Percentiles rank a stretch among this genome's conserved stretches.
phyloP scores from a whole-genome alignment of 35 echinoderm and acorn worm species.

The Stichopus chloronotus region DNA sequence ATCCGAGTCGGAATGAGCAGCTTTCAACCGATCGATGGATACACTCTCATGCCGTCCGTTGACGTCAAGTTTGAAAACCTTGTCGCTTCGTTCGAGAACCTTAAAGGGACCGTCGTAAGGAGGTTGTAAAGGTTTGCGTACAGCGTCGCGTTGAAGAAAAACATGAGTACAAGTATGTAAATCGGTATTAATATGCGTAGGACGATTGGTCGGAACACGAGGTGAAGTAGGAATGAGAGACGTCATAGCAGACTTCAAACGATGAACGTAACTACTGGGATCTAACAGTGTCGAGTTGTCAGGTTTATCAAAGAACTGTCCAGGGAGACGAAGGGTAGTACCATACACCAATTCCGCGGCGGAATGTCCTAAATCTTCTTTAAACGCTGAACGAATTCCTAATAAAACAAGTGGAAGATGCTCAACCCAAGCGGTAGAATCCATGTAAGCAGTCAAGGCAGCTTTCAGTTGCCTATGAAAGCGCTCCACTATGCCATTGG shows the following conservation, averaged over 20 bases:
- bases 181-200: neutral
- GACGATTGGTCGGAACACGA: neutral
- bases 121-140: conserved; percentile 40
- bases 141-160: conserved; percentile 7
- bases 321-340: conserved; percentile 64
- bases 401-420: neutral
- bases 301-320: conserved; percentile 40
- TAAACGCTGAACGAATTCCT: neutral
- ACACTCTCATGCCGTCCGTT: conserved; percentile 23
- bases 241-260: neutral
- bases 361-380: too few relatives aligned
- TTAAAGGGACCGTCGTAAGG: conserved; percentile 29
- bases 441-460: neutral
- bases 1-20: too few relatives aligned
- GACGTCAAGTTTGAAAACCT: conserved; percentile 36
- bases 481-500: neutral
- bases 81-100: neutral
- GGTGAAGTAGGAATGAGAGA: neutral
- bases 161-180: conserved; percentile 11
- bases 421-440: neutral
- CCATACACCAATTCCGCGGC: conserved; percentile 68
- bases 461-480: neutral
- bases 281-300: neutral
- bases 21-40: conserved; percentile 28
- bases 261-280: neutral